phyloP scores from a whole-genome alignment of 2,888 invertebrate species.

The Erynnis tages region DNA sequence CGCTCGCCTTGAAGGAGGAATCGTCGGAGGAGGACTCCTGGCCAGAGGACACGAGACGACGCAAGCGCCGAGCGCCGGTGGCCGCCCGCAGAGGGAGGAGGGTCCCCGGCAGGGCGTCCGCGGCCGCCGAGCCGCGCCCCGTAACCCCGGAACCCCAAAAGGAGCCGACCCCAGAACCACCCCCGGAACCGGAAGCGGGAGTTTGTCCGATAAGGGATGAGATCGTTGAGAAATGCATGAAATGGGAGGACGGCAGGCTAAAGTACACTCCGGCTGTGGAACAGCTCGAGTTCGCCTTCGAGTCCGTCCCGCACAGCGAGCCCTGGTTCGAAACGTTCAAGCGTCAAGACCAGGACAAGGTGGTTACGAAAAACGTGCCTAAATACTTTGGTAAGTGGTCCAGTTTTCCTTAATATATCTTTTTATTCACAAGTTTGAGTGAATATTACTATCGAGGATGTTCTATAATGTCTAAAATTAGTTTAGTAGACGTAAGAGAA shows the following conservation, averaged over 20 bases:
- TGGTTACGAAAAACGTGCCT: constrained; percentile 82
- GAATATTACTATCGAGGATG: too few relatives aligned
- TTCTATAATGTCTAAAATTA: too few relatives aligned
- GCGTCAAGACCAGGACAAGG: constrained; percentile 87
- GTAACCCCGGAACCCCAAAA: constrained; percentile 23
- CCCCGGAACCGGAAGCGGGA: constrained; percentile 39
- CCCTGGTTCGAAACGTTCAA: constrained; percentile 91
- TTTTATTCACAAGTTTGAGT: too few relatives aligned
- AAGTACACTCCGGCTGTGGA: constrained; percentile 79
- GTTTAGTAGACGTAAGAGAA: too few relatives aligned
- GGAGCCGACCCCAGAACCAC: constrained; percentile 26
- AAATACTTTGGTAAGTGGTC: constrained; percentile 80
- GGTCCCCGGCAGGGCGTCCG: constrained; percentile 33
- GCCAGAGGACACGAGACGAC: constrained; percentile 57
- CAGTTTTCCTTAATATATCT: too few relatives aligned
- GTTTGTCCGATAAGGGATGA: constrained; percentile 56
- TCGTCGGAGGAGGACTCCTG: constrained; percentile 74
- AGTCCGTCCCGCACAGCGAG: constrained; percentile 86
- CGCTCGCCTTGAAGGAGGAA: constrained; percentile 69
- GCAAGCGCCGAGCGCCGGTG: constrained; percentile 50
- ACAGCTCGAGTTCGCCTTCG: constrained; percentile 87
- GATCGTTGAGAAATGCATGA: constrained; percentile 61
- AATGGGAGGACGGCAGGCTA: constrained; percentile 71
- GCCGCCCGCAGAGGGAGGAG: constrained; percentile 46
- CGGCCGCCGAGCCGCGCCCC: constrained; percentile 30